Evolutionary conservation across 2,888 invertebrate genomes (phyloP).

Genomic region (Caradrina kadenii): DNA sequence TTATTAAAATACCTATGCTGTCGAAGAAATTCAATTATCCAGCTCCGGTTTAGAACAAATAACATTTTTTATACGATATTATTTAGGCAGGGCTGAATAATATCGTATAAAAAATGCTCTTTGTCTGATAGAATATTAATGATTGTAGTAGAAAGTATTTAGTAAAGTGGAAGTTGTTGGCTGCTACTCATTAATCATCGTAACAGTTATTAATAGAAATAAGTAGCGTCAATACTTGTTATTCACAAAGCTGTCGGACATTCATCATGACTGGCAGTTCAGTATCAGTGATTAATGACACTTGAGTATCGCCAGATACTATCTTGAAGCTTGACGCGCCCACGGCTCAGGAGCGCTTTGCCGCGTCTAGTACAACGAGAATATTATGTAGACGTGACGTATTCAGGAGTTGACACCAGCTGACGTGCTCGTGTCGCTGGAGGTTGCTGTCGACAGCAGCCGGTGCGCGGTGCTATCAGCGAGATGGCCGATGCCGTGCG

Average conservation of each 20-base stretch:
- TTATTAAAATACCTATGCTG: not conserved
- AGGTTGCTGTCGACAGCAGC: conserved; percentile 30
- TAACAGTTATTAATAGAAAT: conserved; percentile 30
- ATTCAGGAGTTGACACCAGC: not conserved
- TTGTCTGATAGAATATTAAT: conserved; percentile 4
- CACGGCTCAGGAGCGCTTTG: conserved; percentile 1
- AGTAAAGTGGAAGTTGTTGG: conserved; percentile 7
- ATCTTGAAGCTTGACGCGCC: conserved; percentile 16
- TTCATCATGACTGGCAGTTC: conserved; percentile 11
- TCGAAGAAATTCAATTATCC: not conserved
- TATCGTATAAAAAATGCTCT: not conserved
- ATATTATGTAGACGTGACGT: not conserved
- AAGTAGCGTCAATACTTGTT: conserved; percentile 25
- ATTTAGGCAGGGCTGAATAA: too few species aligned
- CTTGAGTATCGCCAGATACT: conserved; percentile 10
- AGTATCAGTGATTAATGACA: conserved; percentile 49
- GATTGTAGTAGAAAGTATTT: not conserved
- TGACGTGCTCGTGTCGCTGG: conserved; percentile 14
- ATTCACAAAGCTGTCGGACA: conserved; percentile 24
- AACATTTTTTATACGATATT: too few species aligned
- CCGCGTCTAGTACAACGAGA: conserved; percentile 13
- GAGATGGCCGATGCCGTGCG: conserved; percentile 52
- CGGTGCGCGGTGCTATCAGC: conserved; percentile 37
- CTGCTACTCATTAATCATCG: conserved; percentile 23
- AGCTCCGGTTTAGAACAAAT: not conserved